These are phyloP conservation scores for Halichoerus grypus DNA, from an alignment of 2,113 vertebrate species.

Conservation along the genomic window DNA sequence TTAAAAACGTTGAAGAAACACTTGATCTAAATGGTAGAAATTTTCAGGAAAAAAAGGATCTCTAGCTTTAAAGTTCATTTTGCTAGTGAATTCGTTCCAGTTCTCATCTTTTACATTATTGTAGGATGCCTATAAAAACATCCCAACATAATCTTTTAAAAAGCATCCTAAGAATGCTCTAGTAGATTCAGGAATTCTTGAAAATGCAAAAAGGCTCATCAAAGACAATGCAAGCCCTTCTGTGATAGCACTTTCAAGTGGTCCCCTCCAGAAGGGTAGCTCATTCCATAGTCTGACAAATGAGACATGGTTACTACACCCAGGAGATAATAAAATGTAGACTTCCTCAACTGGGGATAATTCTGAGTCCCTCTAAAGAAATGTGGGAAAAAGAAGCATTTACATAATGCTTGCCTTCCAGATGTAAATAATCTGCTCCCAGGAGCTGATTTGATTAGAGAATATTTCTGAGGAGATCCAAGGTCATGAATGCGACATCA, in stretches of 20 bases:
- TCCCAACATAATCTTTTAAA: not conserved
- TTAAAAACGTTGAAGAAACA: constrained; percentile 19
- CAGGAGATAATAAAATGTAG: constrained; percentile 2
- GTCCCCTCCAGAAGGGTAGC: not conserved
- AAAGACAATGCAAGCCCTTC: not conserved
- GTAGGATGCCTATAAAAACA: not conserved
- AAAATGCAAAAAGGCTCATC: constrained; percentile 27
- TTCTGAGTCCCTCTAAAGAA: constrained; percentile 47
- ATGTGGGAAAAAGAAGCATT: constrained; percentile 52
- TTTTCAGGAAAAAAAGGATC: not conserved
- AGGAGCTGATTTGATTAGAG: constrained; percentile 50
- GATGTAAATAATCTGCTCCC: constrained; percentile 62
- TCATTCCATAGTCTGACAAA: not conserved
- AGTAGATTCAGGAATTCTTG: constrained; percentile 3
- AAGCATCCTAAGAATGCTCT: constrained; percentile 31
- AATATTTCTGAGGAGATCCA: constrained; percentile 46
- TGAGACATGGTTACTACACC: not conserved
- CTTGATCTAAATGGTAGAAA: constrained; percentile 14
- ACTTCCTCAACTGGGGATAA: constrained; percentile 21
- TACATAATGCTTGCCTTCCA: constrained; percentile 61
- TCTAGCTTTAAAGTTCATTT: constrained; percentile 45
- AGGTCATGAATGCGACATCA: constrained; percentile 63
- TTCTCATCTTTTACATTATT: not conserved
- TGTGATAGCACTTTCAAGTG: not conserved
- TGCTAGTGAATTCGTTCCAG: constrained; percentile 11